A percentile compares a stretch with the other conserved stretches of the same genome.
These are phyloP conservation scores for Corvus hawaiiensis DNA, from an alignment of 2,113 vertebrate genomes.

Conservation along the genomic window DNA sequence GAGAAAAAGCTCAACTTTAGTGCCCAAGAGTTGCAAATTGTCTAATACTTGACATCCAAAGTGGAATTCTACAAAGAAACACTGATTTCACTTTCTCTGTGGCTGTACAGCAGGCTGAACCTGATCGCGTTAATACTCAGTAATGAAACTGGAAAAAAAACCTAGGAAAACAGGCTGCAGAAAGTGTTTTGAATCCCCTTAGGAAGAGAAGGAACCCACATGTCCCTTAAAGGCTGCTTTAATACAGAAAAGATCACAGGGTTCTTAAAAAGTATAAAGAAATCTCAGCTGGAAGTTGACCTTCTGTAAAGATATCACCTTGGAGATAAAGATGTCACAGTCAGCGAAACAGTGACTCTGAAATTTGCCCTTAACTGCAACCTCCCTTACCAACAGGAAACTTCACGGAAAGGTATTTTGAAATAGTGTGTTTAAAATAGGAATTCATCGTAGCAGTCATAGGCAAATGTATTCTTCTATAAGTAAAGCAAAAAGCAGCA, in stretches of 20 bases:
- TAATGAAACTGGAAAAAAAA: neutral
- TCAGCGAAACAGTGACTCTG: neutral
- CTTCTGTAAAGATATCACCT: neutral
- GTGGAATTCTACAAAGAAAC: neutral
- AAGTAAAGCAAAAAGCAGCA: neutral
- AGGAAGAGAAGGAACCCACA: neutral
- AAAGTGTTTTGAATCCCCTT: neutral
- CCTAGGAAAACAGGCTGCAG: neutral
- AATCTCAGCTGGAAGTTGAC: neutral
- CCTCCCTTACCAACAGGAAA: neutral
- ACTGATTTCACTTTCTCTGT: neutral
- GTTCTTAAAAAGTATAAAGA: neutral
- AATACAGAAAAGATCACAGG: neutral
- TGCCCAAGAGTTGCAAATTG: neutral
- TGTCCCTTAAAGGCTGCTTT: neutral
- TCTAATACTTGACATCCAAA: neutral
- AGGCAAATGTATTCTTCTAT: neutral
- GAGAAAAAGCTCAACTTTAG: neutral
- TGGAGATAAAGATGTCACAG: neutral
- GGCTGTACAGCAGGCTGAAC: neutral
- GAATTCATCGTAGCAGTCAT: neutral
- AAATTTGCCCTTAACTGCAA: neutral
- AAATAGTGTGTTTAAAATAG: neutral
- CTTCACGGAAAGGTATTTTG: neutral
- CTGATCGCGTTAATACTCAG: neutral